Base-by-base conservation (phyloP, 2,888 invertebrate species). In the Crossocerus cetratus region DNA sequence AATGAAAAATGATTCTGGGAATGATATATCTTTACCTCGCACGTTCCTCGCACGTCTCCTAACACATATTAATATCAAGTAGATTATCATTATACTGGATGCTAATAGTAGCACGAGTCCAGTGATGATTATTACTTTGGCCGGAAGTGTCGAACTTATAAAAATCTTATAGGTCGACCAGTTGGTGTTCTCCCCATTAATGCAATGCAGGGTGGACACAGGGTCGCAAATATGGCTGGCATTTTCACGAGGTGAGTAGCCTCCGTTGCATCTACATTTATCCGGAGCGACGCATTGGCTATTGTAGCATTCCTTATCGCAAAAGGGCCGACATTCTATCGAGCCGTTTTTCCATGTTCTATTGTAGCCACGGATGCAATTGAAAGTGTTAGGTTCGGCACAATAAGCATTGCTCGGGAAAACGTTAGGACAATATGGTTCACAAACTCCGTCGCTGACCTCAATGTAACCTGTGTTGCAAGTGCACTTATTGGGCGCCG, bases 261-360 rank as follows among this genome's bases (percentile, higher is more conserved):
- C 94, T 13, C 92, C 91, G 84, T 91, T 92, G 87, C 94, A 94
- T 3, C 90, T 90, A 91, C 95, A 95, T 0, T 91, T 91, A 18
- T 93, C 92, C 0, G 94, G 93, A 0, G 92, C 92, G 0, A 92
- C 91, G 84, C 95, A 96, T 3, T 91, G 91, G 78, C 92, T 91
- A 42, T 74, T 66, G 8, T 93, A 91, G 81, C 94, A 94, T 66
- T 92, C 91, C 1, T 92, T 91, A 82, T 60, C 23, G 49, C 74
- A 74, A 0, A 58, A 4, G 11, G 74, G 57, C 8, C 21, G 55
- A n/a, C 74, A 75, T 8, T 2, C 20, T 11, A 42, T 54, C 2
- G 2, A 0, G 13, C 42, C 42, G 23, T 45, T 42, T 4, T 5
- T 11, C 5, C 71, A 13, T 68, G 16, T 16, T n/a, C 18, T 20